These are phyloP conservation scores for Pimpla rufipes DNA, from an alignment of 2,888 invertebrate genomes.

Conservation along the genomic window DNA sequence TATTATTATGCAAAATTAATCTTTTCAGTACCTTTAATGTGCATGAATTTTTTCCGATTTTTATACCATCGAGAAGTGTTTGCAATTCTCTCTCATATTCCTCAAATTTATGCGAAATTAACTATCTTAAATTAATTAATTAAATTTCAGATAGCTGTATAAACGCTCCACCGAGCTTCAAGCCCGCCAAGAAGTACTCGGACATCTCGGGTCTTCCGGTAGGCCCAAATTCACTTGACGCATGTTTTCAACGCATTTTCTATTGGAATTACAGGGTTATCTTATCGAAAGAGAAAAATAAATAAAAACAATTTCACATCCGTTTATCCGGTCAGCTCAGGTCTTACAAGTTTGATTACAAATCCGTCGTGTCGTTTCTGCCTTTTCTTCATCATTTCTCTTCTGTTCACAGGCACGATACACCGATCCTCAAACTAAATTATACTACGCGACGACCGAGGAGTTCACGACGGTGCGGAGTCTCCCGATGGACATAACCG, in stretches of 20 bases:
- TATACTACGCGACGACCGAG: slow-evolving; percentile 94
- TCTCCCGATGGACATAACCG: slow-evolving; percentile 96
- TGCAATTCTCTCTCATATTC: no score
- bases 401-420: slow-evolving; percentile 89
- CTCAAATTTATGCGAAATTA: no score
- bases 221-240: slow-evolving; percentile 75
- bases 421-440: slow-evolving; percentile 95
- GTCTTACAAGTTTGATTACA: slow-evolving; percentile 52
- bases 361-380: slow-evolving; percentile 21
- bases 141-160: slow-evolving; percentile 91
- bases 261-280: slow-evolving; percentile 37
- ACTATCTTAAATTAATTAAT: no score
- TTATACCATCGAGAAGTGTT: no score
- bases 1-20: no score
- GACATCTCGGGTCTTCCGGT: slow-evolving; percentile 95
- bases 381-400: slow-evolving; percentile 3
- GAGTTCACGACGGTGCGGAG: slow-evolving; percentile 95
- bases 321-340: slow-evolving; percentile 54
- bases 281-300: slow-evolving; percentile 23
- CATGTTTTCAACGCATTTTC: background rate
- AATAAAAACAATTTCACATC: slow-evolving; percentile 36
- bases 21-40: no score
- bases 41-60: no score
- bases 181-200: slow-evolving; percentile 96
- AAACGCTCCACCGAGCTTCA: slow-evolving; percentile 96